Conservation (phyloP, 2,113 vertebrate genomes). For the Gadus chalcogrammus region DNA sequence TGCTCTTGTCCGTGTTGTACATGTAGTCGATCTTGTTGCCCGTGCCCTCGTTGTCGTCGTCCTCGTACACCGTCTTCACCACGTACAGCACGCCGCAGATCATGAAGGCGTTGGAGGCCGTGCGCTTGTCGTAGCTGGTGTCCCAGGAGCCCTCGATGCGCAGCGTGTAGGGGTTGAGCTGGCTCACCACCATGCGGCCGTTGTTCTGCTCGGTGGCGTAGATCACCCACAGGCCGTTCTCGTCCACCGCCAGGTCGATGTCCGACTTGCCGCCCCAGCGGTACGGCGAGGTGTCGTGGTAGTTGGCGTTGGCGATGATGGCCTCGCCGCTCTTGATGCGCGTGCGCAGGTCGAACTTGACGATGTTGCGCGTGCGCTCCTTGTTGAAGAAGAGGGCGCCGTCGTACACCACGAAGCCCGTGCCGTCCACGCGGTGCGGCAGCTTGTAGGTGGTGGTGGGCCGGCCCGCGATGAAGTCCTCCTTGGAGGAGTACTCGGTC, state of each 20-base stretch:
- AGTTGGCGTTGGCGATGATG: slow-evolving; percentile 89
- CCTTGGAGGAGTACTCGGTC: slow-evolving; percentile 97
- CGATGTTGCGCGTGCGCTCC: slow-evolving; percentile 97
- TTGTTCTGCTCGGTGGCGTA: slow-evolving; percentile 88
- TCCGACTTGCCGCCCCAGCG: slow-evolving; percentile 84
- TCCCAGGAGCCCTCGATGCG: slow-evolving; percentile 86
- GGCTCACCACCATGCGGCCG: slow-evolving; percentile 91
- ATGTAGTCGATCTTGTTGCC: slow-evolving; percentile 99
- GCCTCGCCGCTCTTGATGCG: slow-evolving; percentile 98
- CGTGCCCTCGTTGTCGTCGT: slow-evolving; percentile 95
- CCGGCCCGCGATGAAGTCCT: slow-evolving; percentile 95
- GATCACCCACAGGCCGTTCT: slow-evolving; percentile 93
- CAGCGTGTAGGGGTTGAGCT: slow-evolving; percentile 89
- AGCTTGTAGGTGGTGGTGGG: slow-evolving; percentile 98
- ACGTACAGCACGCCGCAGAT: slow-evolving; percentile 92
- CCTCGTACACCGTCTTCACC: slow-evolving; percentile 95
- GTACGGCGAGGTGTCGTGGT: slow-evolving; percentile 86
- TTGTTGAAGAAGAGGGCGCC: slow-evolving; percentile 99
- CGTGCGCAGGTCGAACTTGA: slow-evolving; percentile 95
- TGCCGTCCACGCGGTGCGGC: slow-evolving; percentile 94
- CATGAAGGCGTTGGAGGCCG: slow-evolving; percentile 90
- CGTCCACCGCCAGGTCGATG: slow-evolving; percentile 88
- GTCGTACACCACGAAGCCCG: slow-evolving; percentile 94
- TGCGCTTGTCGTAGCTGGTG: slow-evolving; percentile 78
- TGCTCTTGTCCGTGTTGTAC: slow-evolving; percentile 94